These are phyloP conservation scores for Zeuzera pyrina DNA, from an alignment of 2,888 invertebrate genomes.

Conservation along the genomic window DNA sequence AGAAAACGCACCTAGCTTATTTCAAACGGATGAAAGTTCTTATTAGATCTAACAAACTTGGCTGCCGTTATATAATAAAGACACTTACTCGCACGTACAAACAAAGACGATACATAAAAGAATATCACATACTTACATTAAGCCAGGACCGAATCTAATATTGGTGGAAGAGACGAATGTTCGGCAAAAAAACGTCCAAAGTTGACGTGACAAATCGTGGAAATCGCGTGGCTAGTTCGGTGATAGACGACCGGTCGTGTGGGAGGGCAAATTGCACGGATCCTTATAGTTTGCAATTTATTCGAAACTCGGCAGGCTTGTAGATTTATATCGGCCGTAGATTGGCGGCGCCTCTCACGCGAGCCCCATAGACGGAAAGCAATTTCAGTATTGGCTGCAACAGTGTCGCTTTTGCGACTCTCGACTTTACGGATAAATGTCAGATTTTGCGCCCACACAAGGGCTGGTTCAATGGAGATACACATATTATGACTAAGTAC, in stretches of 20 bases:
- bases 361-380: slow-evolving; percentile 44
- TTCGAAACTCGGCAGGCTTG: slow-evolving; percentile 50
- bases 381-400: slow-evolving; percentile 47
- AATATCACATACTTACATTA: not conserved
- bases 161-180: slow-evolving; percentile 19
- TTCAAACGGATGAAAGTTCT: too few relatives aligned
- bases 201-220: slow-evolving; percentile 50
- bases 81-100: too few relatives aligned
- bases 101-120: too few relatives aligned
- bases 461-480: slow-evolving; percentile 19
- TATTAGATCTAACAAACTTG: too few relatives aligned
- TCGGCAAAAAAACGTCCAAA: slow-evolving; percentile 28
- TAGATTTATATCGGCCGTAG: slow-evolving; percentile 61
- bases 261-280: slow-evolving; percentile 39
- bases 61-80: too few relatives aligned
- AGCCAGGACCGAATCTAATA: slow-evolving; percentile 14
- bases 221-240: slow-evolving; percentile 25
- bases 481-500: slow-evolving; percentile 26
- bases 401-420: slow-evolving; percentile 26
- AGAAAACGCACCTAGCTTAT: too few relatives aligned
- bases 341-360: slow-evolving; percentile 54
- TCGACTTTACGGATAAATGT: slow-evolving; percentile 29
- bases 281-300: slow-evolving; percentile 60
- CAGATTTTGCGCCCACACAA: slow-evolving; percentile 30
- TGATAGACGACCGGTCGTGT: slow-evolving; percentile 22